phyloP scores from a whole-genome alignment of 1,140 invertebrate species.

The Aplysia californica region DNA sequence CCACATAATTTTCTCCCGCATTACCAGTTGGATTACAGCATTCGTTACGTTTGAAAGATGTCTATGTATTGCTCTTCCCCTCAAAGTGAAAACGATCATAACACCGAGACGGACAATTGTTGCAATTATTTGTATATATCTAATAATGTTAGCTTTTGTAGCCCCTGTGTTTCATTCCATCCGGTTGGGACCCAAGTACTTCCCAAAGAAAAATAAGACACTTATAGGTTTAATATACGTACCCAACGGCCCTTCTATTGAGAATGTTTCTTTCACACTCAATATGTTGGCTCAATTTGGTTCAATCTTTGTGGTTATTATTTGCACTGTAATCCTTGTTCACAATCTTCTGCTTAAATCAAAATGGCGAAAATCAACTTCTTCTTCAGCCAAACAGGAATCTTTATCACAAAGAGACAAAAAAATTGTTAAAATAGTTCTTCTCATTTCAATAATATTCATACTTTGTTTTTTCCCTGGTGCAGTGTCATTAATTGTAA shows the following conservation, averaged over 20 bases:
- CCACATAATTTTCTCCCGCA: neutral
- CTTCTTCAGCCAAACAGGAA: too few relatives aligned
- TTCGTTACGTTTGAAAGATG: conserved; percentile 4
- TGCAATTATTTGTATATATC: neutral
- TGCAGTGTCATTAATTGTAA: neutral
- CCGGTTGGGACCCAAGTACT: neutral
- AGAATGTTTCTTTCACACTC: neutral
- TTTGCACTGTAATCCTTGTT: neutral
- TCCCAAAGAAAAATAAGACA: neutral
- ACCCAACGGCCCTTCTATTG: neutral
- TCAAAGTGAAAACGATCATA: too few relatives aligned
- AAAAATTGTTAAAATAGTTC: too few relatives aligned
- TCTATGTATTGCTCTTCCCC: conserved; percentile 5
- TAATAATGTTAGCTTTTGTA: neutral
- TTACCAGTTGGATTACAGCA: too few relatives aligned
- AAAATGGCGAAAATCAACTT: neutral
- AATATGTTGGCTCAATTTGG: neutral
- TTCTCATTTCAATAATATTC: too few relatives aligned
- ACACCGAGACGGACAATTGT: too few relatives aligned
- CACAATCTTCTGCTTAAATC: too few relatives aligned
- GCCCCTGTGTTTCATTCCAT: neutral
- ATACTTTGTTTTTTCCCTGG: too few relatives aligned
- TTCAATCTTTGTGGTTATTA: neutral
- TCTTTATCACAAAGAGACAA: too few relatives aligned
- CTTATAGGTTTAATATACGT: neutral